These are phyloP conservation scores for Paramormyrops hopkinsi DNA, from an alignment of 2,797 vertebrate species.

Conservation along the genomic window DNA sequence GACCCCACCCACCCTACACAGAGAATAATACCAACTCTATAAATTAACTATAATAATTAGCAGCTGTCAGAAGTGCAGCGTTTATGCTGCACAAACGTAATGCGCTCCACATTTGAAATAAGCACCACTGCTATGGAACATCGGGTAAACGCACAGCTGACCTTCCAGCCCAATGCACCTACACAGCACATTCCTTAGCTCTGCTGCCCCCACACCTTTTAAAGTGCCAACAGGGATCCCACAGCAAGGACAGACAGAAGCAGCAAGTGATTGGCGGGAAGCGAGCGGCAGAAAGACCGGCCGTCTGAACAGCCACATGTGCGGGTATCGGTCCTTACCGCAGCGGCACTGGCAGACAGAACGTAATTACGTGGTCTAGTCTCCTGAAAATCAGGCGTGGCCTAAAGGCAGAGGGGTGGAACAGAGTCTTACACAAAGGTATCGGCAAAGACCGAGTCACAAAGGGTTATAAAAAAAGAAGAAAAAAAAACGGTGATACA, in stretches of 20 bases:
- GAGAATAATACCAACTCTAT: not conserved
- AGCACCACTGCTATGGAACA: not conserved
- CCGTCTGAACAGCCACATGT: not conserved
- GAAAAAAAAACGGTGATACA: not conserved
- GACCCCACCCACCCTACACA: not conserved
- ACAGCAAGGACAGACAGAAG: not conserved
- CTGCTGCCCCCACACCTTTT: not conserved
- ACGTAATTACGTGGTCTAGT: slow-evolving; percentile 95
- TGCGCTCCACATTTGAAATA: not conserved
- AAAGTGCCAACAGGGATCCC: not conserved
- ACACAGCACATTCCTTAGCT: not conserved
- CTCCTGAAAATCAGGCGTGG: slow-evolving; percentile 91
- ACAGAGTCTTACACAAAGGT: slow-evolving; percentile 50
- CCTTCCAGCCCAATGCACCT: not conserved
- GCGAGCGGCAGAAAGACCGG: not conserved
- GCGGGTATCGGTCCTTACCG: slow-evolving; percentile 66
- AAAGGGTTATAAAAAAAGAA: slow-evolving; percentile 17
- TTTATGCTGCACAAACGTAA: not conserved
- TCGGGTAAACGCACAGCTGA: not conserved
- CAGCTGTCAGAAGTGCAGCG: not conserved
- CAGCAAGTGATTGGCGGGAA: not conserved
- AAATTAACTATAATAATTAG: not conserved
- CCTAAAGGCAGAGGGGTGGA: slow-evolving; percentile 57
- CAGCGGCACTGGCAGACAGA: slow-evolving; percentile 90
- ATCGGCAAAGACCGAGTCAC: slow-evolving; percentile 22